Percentiles rank a stretch among this genome's conserved stretches.
Evolutionary conservation across 30 jellyfish, hydroid and myxozoan genomes (phyloP).

Genomic region (Calvadosia cruxmelitensis): DNA sequence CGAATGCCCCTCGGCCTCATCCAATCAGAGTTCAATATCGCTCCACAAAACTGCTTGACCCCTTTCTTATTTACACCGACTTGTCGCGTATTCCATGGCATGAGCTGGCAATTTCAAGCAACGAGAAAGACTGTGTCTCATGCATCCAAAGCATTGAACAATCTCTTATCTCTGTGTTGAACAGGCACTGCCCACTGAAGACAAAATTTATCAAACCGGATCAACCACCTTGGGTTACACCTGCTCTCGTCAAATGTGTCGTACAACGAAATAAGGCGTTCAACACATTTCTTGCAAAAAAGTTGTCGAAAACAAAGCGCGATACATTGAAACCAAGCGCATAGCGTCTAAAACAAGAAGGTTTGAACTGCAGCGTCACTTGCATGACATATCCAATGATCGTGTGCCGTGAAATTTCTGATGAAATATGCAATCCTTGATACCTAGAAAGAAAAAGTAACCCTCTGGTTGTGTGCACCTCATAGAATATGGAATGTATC

Average conservation of each 20-base stretch:
- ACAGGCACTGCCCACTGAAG: background rate
- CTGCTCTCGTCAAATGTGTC: background rate
- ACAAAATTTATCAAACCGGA: background rate
- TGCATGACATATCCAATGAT: background rate
- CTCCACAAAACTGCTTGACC: background rate
- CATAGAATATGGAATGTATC: background rate
- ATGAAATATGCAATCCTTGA: background rate
- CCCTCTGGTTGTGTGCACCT: background rate
- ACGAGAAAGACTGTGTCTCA: background rate
- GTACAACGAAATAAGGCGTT: background rate
- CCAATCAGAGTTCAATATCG: background rate
- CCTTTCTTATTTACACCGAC: background rate
- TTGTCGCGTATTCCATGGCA: background rate
- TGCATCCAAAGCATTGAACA: background rate
- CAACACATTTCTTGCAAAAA: background rate
- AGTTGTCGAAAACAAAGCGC: background rate
- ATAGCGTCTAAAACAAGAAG: background rate
- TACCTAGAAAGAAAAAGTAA: background rate
- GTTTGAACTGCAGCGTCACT: background rate
- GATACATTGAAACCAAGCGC: background rate
- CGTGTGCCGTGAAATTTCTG: background rate
- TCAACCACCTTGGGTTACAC: slow-evolving; percentile 1
- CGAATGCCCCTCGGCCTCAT: background rate
- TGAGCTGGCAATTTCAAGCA: background rate
- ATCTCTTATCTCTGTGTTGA: background rate